Evolutionary conservation across 2,888 invertebrate species (phyloP).

Genomic region (Leptinotarsa rubiginosa): DNA sequence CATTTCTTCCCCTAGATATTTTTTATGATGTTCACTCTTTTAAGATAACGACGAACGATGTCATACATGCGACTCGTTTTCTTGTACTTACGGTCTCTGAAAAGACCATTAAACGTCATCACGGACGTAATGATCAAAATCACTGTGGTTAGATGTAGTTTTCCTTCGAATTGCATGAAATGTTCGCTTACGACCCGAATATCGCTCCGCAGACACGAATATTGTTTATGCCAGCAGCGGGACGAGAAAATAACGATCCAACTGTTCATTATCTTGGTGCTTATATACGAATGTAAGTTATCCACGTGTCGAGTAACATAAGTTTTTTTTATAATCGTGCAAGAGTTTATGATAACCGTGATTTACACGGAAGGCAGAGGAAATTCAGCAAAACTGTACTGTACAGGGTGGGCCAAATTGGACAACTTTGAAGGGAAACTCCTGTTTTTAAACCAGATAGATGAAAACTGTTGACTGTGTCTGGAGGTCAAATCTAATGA

Average conservation of each 20-base stretch:
- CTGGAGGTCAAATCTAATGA: too few relatives aligned
- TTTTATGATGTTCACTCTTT: not conserved
- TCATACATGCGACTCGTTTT: conserved; percentile 12
- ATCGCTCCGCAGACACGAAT: conserved; percentile 25
- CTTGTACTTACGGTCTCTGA: not conserved
- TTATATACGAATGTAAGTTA: conserved; percentile 33
- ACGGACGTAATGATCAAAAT: conserved; percentile 9
- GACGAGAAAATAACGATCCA: conserved; percentile 34
- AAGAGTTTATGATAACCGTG: too few relatives aligned
- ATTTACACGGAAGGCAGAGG: too few relatives aligned
- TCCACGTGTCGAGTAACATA: conserved; percentile 33
- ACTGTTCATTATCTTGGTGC: conserved; percentile 33
- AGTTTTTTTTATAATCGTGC: not conserved
- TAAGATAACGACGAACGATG: conserved; percentile 6
- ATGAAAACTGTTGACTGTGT: too few relatives aligned
- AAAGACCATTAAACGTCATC: conserved; percentile 8
- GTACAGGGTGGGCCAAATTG: too few relatives aligned
- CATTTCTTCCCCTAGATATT: not conserved
- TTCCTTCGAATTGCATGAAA: conserved; percentile 34
- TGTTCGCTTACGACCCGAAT: conserved; percentile 16
- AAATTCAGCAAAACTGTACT: too few relatives aligned
- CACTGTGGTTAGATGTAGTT: conserved; percentile 9
- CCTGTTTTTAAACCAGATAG: too few relatives aligned
- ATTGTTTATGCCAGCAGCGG: conserved; percentile 32
- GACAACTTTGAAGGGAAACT: too few relatives aligned